Percentiles rank a stretch among this genome's conserved stretches.
These are phyloP conservation scores for Chondrosia reniformis DNA, from an alignment of 37 sponge, comb jelly and placozoan genomes.

Conservation along the genomic window DNA sequence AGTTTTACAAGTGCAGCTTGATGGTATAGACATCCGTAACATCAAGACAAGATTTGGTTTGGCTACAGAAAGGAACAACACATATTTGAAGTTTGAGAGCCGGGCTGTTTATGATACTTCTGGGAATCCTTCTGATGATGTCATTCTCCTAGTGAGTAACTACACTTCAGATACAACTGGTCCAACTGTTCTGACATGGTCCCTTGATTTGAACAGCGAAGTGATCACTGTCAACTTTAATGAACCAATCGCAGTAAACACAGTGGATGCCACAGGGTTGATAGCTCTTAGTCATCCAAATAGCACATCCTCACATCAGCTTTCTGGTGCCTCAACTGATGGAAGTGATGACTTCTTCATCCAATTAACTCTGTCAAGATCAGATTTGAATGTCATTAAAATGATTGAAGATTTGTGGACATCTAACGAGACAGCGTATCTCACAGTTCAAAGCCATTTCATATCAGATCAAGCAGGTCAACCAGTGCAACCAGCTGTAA, in stretches of 20 bases:
- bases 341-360: constrained; percentile 68
- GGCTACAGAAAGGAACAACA: constrained; percentile 69
- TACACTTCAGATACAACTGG: constrained; percentile 73
- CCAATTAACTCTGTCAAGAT: constrained; percentile 28
- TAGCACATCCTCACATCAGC: constrained; percentile 39
- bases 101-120: constrained; percentile 68
- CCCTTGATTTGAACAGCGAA: constrained; percentile 64
- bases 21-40: constrained; percentile 51
- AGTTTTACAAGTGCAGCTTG: constrained; percentile 46
- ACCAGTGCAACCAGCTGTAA: constrained; percentile 41
- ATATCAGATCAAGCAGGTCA: constrained; percentile 66
- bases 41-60: constrained; percentile 66
- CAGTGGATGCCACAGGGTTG: constrained; percentile 60
- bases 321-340: constrained; percentile 64
- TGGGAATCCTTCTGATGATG: constrained; percentile 28
- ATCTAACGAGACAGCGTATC: constrained; percentile 55
- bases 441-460: constrained; percentile 48
- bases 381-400: constrained; percentile 79
- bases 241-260: constrained; percentile 68
- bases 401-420: constrained; percentile 72
- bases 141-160: constrained; percentile 31
- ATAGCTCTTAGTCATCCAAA: constrained; percentile 66
- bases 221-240: constrained; percentile 66
- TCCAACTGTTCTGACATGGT: constrained; percentile 43
- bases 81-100: constrained; percentile 51